Evolutionary conservation across 2,888 invertebrate genomes (phyloP).

Genomic region (Eilema caniola): DNA sequence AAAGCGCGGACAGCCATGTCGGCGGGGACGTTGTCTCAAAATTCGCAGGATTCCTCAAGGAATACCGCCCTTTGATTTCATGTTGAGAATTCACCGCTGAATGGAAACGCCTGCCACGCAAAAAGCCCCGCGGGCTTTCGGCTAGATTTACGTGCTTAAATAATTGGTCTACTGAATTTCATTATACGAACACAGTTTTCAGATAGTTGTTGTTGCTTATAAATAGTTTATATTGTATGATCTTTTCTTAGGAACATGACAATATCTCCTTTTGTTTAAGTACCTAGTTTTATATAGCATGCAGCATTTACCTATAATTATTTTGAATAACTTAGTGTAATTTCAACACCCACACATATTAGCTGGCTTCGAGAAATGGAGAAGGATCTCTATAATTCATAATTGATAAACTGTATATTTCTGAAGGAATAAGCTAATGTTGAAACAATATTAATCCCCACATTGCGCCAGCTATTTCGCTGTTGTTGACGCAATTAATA

Average conservation of each 20-base stretch:
- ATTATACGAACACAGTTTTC: not conserved
- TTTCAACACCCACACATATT: no score
- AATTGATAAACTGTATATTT: no score
- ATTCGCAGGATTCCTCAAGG: slow-evolving; percentile 50
- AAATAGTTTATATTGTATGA: not conserved
- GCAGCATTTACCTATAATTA: no score
- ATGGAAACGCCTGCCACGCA: slow-evolving; percentile 20
- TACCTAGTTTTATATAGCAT: no score
- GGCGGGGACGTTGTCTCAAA: slow-evolving; percentile 25
- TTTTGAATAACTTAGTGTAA: no score
- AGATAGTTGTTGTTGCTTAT: not conserved
- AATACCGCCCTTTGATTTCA: slow-evolving; percentile 57
- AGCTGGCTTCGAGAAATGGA: not conserved
- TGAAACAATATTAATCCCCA: no score
- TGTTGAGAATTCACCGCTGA: slow-evolving; percentile 54
- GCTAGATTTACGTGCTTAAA: slow-evolving; percentile 23
- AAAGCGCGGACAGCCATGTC: slow-evolving; percentile 16
- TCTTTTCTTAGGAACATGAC: not conserved
- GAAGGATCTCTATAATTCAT: not conserved
- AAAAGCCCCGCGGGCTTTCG: slow-evolving; percentile 15
- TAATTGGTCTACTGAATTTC: slow-evolving; percentile 21
- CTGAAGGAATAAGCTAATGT: no score
- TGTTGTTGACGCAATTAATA: no score
- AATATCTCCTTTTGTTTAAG: not conserved
- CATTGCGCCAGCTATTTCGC: no score